Evolutionary conservation across 1,140 invertebrate genomes (phyloP).

Genomic region (Scaptodrosophila lebanonensis): DNA sequence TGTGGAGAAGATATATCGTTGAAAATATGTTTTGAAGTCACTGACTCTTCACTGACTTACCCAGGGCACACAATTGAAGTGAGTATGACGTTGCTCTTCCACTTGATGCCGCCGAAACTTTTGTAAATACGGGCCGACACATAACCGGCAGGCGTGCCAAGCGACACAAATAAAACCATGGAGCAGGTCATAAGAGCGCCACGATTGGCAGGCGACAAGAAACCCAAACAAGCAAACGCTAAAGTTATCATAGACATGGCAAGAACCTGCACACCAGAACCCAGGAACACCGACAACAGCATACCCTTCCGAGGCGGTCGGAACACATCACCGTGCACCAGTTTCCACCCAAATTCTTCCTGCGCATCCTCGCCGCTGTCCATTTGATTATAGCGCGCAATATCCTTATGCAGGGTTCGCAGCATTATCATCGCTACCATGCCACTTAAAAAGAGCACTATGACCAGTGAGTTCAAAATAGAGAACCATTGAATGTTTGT

Average conservation of each 20-base stretch:
- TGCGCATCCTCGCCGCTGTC: conserved; percentile 96
- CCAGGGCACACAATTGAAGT: conserved; percentile 97
- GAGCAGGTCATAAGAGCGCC: conserved; percentile 99
- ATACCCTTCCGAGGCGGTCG: conserved; percentile 97
- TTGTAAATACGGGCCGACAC: conserved; percentile 98
- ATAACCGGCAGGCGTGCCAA: conserved; percentile 97
- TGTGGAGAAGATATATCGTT: conserved; percentile 76
- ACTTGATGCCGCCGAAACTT: conserved; percentile 97
- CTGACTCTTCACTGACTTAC: conserved; percentile 78
- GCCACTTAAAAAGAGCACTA: conserved; percentile 93
- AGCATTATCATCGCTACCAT: conserved; percentile 99
- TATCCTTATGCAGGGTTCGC: conserved; percentile 98
- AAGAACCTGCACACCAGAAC: conserved; percentile 95
- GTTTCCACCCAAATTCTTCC: conserved; percentile 99
- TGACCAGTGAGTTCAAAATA: conserved; percentile 93
- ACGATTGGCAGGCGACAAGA: conserved; percentile 98
- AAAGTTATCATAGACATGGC: conserved; percentile 86
- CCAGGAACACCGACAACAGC: conserved; percentile 95
- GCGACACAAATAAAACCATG: conserved; percentile 94
- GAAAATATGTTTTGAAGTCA: not conserved
- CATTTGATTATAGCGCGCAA: conserved; percentile 98
- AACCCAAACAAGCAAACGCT: conserved; percentile 98
- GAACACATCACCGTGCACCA: conserved; percentile 97
- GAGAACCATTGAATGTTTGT: conserved; percentile 99
- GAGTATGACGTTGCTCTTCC: conserved; percentile 98